These are phyloP conservation scores for Diplogasteroides magnus DNA, from an alignment of 1,140 invertebrate genomes.

Conservation along the genomic window DNA sequence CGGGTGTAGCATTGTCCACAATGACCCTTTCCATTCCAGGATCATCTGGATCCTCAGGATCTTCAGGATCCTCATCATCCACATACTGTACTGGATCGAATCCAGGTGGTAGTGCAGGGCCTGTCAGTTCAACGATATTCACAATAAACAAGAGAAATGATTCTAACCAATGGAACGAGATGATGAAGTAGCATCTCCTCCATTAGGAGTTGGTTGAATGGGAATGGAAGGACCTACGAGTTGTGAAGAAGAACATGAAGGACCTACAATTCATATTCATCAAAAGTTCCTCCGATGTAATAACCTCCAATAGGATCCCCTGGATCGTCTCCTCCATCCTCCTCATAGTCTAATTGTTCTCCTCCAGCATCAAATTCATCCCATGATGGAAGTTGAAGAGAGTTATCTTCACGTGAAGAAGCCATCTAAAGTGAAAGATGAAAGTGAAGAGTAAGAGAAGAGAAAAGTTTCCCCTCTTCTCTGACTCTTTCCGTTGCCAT, in stretches of 20 bases:
- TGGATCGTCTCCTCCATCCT: background rate
- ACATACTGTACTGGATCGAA: background rate
- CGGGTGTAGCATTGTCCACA: too few relatives aligned
- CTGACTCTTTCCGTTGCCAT: too few relatives aligned
- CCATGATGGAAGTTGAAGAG: constrained; percentile 1
- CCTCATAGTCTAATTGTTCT: constrained; percentile 9
- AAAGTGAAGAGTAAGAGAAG: too few relatives aligned
- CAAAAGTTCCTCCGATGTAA: background rate
- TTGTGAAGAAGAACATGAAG: background rate
- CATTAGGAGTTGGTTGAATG: background rate
- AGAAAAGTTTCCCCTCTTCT: too few relatives aligned
- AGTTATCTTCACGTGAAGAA: constrained; percentile 3
- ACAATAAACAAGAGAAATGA: background rate
- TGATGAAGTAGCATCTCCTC: background rate
- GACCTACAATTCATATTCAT: background rate
- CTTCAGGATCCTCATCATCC: constrained; percentile 9
- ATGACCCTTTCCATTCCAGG: too few relatives aligned
- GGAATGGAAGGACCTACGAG: background rate
- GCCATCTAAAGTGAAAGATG: too few relatives aligned
- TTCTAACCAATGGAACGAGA: background rate
- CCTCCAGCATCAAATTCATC: constrained; percentile 6
- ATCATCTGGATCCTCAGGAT: constrained; percentile 3
- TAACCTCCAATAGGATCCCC: background rate
- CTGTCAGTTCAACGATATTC: background rate
- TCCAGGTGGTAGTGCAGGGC: constrained; percentile 8